A percentile compares a stretch with the other conserved stretches of the same genome.
phyloP scores from a whole-genome alignment of 1,140 invertebrate genomes.

The Palaemon carinicauda region DNA sequence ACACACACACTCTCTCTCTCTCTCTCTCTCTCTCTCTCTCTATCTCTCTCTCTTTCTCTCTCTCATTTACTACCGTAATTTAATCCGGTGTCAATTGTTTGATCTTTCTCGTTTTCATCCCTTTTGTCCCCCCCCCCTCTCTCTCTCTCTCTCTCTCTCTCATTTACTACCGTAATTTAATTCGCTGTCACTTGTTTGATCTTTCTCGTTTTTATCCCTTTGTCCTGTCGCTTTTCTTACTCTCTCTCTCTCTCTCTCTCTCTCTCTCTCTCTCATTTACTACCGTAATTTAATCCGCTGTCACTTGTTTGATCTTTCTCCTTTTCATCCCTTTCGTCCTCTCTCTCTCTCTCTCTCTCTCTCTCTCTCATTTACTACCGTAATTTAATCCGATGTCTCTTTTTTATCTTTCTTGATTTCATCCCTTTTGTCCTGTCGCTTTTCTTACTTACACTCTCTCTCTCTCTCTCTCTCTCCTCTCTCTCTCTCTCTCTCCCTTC shows the following conservation, averaged over 20 bases:
- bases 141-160: conserved; percentile 1
- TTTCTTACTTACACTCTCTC: not conserved
- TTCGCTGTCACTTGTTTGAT: too few species aligned
- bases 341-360: not conserved
- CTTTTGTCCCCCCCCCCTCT: not conserved
- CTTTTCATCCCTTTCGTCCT: not conserved
- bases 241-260: not conserved
- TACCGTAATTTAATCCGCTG: too few species aligned
- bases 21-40: not conserved
- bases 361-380: not conserved
- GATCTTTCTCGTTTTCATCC: conserved; percentile 1
- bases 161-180: too few species aligned
- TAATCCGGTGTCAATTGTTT: too few species aligned
- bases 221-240: not conserved
- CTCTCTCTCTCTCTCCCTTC: not conserved
- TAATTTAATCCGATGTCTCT: too few species aligned
- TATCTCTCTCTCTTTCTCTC: not conserved
- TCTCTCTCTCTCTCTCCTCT: too few species aligned
- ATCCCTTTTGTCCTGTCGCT: not conserved
- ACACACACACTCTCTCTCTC: too few species aligned
- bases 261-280: not conserved
- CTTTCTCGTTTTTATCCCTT: not conserved
- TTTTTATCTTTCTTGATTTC: not conserved
- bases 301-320: not conserved
- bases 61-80: too few species aligned